phyloP scores from a whole-genome alignment of 2,113 vertebrate species.

The Serilophus lunatus region DNA sequence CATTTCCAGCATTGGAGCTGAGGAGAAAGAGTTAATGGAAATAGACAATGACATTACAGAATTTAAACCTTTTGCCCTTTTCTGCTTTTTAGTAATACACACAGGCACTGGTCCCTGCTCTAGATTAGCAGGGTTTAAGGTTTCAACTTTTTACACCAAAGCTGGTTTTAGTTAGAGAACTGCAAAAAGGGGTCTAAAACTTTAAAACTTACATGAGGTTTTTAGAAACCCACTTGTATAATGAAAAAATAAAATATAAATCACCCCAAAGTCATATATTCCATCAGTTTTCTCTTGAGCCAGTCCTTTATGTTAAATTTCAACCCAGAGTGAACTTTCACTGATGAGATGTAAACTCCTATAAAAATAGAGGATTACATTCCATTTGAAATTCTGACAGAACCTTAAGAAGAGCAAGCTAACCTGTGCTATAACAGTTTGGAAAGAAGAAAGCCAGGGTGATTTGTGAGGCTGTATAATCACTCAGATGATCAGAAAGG shows the following conservation, averaged over 20 bases:
- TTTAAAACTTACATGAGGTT: constrained; percentile 36
- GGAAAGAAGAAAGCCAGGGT: not conserved
- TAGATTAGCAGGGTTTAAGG: constrained; percentile 41
- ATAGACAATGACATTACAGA: not conserved
- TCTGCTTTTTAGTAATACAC: constrained; percentile 49
- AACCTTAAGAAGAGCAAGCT: not conserved
- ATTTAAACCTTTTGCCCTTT: constrained; percentile 32
- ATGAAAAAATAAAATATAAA: not conserved
- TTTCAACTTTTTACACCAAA: constrained; percentile 30
- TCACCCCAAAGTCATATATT: constrained; percentile 41
- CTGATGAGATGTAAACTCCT: constrained; percentile 20
- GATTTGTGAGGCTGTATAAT: constrained; percentile 40
- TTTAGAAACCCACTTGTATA: constrained; percentile 49
- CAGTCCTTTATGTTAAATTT: constrained; percentile 41
- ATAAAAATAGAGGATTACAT: constrained; percentile 38
- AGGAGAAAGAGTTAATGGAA: constrained; percentile 51
- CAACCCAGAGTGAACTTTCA: constrained; percentile 54
- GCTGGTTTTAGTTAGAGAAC: constrained; percentile 22
- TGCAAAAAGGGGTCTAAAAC: constrained; percentile 15
- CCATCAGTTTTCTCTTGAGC: constrained; percentile 23
- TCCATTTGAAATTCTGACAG: constrained; percentile 23
- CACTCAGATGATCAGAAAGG: constrained; percentile 45
- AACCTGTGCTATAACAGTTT: not conserved
- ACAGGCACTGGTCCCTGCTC: not conserved
- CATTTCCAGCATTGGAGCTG: not conserved